Percentiles rank a stretch among this genome's conserved stretches.
Conservation (phyloP, 1,140 invertebrate species). For the Chrysoperla carnea region DNA sequence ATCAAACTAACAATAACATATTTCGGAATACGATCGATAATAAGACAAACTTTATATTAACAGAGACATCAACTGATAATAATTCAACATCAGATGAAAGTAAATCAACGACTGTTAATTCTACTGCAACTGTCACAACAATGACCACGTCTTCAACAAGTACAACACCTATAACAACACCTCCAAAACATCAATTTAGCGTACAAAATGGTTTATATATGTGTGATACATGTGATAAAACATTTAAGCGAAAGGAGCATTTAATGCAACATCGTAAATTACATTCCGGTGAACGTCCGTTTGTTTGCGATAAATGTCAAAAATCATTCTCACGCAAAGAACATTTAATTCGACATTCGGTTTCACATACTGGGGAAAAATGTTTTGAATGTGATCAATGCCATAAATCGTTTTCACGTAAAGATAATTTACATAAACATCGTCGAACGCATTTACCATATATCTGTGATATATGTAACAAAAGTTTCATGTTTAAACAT, state of each 20-base stretch:
- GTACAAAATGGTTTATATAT: conserved; percentile 15
- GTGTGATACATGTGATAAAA: conserved; percentile 37
- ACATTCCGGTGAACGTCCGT: conserved; percentile 51
- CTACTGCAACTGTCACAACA: too few species aligned
- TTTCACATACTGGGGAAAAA: conserved; percentile 56
- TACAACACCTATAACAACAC: too few species aligned
- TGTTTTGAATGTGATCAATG: conserved; percentile 59
- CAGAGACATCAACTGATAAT: too few species aligned
- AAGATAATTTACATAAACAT: conserved; percentile 61
- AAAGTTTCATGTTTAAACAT: conserved; percentile 50
- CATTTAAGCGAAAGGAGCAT: conserved; percentile 40
- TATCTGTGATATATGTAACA: conserved; percentile 51
- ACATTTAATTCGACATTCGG: conserved; percentile 47
- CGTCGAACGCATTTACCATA: conserved; percentile 45
- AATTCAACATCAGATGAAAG: too few species aligned
- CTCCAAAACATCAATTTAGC: too few species aligned
- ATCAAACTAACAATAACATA: too few species aligned
- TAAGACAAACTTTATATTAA: too few species aligned
- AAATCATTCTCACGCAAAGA: conserved; percentile 58
- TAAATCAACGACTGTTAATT: too few species aligned
- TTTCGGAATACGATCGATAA: too few species aligned
- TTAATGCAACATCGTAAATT: conserved; percentile 36
- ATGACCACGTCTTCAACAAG: too few species aligned
- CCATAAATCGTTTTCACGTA: conserved; percentile 55
- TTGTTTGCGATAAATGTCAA: conserved; percentile 40